Evolutionary conservation across 2,888 invertebrate genomes (phyloP), one percentile per base, ranked within the genome.

Genomic region (Apotomis turbidana): DNA sequence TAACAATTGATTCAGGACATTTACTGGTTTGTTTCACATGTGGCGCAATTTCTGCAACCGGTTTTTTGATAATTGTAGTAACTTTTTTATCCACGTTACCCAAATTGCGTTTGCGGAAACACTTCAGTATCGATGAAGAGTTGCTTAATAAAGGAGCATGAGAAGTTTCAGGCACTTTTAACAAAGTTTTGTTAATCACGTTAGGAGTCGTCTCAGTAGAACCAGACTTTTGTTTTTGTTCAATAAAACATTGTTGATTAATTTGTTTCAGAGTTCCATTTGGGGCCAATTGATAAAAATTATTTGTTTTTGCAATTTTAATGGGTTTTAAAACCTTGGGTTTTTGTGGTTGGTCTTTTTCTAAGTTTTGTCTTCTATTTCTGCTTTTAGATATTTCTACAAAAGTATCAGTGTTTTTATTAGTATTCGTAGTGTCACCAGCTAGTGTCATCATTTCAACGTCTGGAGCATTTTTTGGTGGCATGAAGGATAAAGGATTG

Each of bases 401-500:
- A 9, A 36, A 36, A n/a, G n/a, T 51, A 15, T 44, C 57, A 46
- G 36, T 46, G 36, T 41, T 54, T 63, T 62, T 27, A 3, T 49
- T 49, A 36, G 49, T 12, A 68, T 13, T 51, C 8, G 51, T 8
- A 51, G 10, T 36, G 46, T 67, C 55, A 36, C 62, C 63, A 46
- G 63, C 36, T 36, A 72, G 44, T 12, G 69, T 67, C 69, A 72
- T 63, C 58, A 72, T 57, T 62, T 69, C 63, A 38, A 61, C 13
- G 9, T 36, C 63, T 52, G 64, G 55, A 10, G 6, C 60, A 70
- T 15, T 70, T 66, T 75, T 76, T 64, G 76, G 52, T 15, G 88
- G 84, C 76, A 93, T 84, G 79, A 87, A 92, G 51, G 84, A 84
- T 72, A 91, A 76, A 9, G 93, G 93, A 76, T 91, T 87, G 74